phyloP scores from a whole-genome alignment of 1,140 invertebrate genomes.

The Globodera ellingtonae region DNA sequence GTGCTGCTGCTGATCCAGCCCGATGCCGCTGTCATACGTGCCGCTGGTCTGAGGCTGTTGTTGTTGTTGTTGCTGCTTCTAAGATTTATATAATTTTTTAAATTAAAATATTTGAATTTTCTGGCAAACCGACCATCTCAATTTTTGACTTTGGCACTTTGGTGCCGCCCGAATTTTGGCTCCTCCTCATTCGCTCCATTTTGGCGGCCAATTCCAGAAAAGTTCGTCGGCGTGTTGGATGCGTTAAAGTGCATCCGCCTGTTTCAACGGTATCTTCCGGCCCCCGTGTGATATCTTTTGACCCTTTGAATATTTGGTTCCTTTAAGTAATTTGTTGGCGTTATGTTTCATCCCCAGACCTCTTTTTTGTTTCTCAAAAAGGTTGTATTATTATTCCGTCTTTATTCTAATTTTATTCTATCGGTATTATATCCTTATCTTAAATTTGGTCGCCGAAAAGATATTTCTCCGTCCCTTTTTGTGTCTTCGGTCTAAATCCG shows the following conservation, averaged over 20 bases:
- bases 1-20: conserved; percentile 15
- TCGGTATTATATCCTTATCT: no score
- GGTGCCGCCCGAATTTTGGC: neutral
- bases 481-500: no score
- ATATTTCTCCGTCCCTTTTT: no score
- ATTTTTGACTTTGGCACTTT: neutral
- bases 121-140: neutral
- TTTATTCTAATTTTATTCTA: no score
- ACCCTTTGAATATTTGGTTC: no score
- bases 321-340: no score
- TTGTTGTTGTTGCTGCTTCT: neutral
- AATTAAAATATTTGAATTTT: neutral
- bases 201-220: conserved; percentile 17
- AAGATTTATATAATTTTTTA: neutral
- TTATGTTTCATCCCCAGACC: no score
- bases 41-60: neutral
- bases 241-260: neutral
- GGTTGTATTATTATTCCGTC: no score
- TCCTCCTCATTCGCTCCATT: neutral
- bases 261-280: neutral
- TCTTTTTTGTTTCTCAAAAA: no score
- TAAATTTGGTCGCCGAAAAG: no score
- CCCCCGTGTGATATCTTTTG: neutral
- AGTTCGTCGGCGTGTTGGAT: neutral
- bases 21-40: conserved; percentile 27